These are phyloP conservation scores for Harpalus rubripes DNA, from an alignment of 2,888 invertebrate species.

Conservation along the genomic window DNA sequence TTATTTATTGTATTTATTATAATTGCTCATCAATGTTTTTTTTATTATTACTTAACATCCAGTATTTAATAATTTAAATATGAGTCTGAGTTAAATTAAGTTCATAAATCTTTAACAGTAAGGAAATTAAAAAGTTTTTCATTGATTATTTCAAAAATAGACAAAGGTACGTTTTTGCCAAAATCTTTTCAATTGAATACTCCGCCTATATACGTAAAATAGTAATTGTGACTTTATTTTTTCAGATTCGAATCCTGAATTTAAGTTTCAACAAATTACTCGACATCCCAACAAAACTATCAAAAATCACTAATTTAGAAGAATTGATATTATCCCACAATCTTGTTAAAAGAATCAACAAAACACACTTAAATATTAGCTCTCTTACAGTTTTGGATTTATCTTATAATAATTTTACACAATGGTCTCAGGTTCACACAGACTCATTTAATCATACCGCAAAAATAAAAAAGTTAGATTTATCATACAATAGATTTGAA, in stretches of 20 bases:
- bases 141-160: too few relatives aligned
- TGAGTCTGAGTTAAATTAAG: too few relatives aligned
- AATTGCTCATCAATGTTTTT: too few relatives aligned
- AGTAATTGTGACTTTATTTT: constrained; percentile 69
- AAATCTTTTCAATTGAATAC: too few relatives aligned
- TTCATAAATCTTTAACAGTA: too few relatives aligned
- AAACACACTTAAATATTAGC: constrained; percentile 69
- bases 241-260: constrained; percentile 83
- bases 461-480: constrained; percentile 79
- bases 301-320: constrained; percentile 78
- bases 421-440: constrained; percentile 81
- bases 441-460: constrained; percentile 78
- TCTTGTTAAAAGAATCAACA: constrained; percentile 71
- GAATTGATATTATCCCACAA: constrained; percentile 79
- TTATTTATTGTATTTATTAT: too few relatives aligned
- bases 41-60: too few relatives aligned
- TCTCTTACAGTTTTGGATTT: constrained; percentile 81
- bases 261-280: constrained; percentile 82
- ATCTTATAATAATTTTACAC: constrained; percentile 81
- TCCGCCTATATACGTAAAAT: too few relatives aligned
- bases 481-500: constrained; percentile 77
- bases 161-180: too few relatives aligned
- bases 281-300: constrained; percentile 79
- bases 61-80: too few relatives aligned
- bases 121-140: too few relatives aligned